Conservation (phyloP, 2,113 vertebrate genomes). For the Andinoacara biseriatus region DNA sequence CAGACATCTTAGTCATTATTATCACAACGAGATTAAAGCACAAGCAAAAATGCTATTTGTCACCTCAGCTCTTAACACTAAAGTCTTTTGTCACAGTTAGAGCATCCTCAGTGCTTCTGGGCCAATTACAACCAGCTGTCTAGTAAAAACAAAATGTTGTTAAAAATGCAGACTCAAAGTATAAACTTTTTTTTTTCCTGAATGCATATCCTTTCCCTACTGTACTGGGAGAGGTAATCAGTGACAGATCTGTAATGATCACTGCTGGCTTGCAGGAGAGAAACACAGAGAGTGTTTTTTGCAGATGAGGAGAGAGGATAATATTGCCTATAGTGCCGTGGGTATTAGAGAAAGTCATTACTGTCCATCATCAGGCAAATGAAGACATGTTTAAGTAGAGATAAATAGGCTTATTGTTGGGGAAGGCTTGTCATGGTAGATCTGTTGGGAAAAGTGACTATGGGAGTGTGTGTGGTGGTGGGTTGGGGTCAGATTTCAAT, state of each 20-base stretch:
- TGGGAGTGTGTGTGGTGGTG: not conserved
- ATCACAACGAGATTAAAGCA: not conserved
- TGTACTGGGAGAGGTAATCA: slow-evolving; percentile 12
- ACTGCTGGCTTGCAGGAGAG: slow-evolving; percentile 29
- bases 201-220: not conserved
- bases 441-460: slow-evolving; percentile 44
- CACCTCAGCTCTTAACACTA: not conserved
- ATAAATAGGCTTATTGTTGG: slow-evolving; percentile 67
- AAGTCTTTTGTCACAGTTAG: not conserved
- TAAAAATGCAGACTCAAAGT: slow-evolving; percentile 5
- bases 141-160: slow-evolving; percentile 11
- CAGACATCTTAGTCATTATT: not conserved
- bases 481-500: slow-evolving; percentile 57
- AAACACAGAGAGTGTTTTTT: slow-evolving; percentile 5
- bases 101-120: not conserved
- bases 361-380: slow-evolving; percentile 64
- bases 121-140: not conserved
- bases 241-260: slow-evolving; percentile 40
- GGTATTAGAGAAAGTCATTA: slow-evolving; percentile 65
- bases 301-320: slow-evolving; percentile 42
- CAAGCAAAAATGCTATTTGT: not conserved
- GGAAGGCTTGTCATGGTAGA: slow-evolving; percentile 60
- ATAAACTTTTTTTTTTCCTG: not conserved
- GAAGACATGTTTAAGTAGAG: slow-evolving; percentile 58
- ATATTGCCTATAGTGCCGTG: slow-evolving; percentile 22